phyloP scores from a whole-genome alignment of 2,888 invertebrate species.

The Argyresthia albistria region DNA sequence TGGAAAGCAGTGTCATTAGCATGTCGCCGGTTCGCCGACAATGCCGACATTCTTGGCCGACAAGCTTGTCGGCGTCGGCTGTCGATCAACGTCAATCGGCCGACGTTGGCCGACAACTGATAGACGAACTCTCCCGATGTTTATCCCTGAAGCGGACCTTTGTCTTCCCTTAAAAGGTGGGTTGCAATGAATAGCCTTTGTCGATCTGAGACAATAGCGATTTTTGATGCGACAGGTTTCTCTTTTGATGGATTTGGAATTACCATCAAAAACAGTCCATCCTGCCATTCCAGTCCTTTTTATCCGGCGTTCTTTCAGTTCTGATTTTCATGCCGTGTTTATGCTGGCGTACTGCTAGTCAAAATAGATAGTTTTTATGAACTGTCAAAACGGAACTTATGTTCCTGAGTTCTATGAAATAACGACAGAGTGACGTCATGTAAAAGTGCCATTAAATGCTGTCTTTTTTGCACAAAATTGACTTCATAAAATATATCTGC shows the following conservation, averaged over 20 bases:
- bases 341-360: no score
- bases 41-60: slow-evolving; percentile 9
- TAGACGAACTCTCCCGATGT: slow-evolving; percentile 29
- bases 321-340: no score
- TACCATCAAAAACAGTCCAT: not conserved
- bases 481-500: no score
- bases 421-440: no score
- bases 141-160: slow-evolving; percentile 50
- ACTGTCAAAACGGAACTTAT: no score
- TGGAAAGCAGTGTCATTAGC: slow-evolving; percentile 64
- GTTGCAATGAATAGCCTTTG: slow-evolving; percentile 18
- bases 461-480: no score
- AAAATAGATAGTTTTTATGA: no score
- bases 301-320: no score
- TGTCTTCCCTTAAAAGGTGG: slow-evolving; percentile 60
- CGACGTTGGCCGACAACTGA: slow-evolving; percentile 25
- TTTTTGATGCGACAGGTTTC: not conserved
- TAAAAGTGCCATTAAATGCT: no score
- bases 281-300: no score
- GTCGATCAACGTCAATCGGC: slow-evolving; percentile 62
- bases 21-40: slow-evolving; percentile 45
- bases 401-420: no score
- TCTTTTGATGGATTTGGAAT: not conserved
- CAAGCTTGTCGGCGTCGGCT: slow-evolving; percentile 25
- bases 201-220: slow-evolving; percentile 7